Evolutionary conservation across 1,140 invertebrate genomes (phyloP).

Genomic region (Cydia fagiglandana): DNA sequence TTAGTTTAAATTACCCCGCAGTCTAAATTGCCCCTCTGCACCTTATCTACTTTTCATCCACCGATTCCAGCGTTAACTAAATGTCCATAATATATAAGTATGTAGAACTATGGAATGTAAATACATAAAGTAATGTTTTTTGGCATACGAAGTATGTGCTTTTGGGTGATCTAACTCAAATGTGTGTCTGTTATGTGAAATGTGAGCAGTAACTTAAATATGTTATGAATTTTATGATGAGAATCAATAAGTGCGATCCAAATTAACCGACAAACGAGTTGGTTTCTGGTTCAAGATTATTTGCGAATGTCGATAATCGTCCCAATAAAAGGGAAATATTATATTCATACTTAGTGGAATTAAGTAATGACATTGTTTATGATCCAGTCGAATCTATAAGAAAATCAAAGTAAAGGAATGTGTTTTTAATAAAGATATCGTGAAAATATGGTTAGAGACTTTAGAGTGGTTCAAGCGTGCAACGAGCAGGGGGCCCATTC

Average conservation of each 20-base stretch:
- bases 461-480: too few relatives aligned
- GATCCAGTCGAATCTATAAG: too few relatives aligned
- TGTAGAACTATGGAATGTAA: too few relatives aligned
- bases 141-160: too few relatives aligned
- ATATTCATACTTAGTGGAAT: not conserved
- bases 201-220: not conserved
- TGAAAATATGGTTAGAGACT: not conserved
- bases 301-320: constrained; percentile 6
- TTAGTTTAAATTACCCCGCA: too few relatives aligned
- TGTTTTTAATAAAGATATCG: not conserved
- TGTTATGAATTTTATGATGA: not conserved
- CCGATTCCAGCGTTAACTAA: too few relatives aligned
- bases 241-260: not conserved
- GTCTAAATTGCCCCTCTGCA: too few relatives aligned
- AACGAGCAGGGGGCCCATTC: not conserved
- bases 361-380: not conserved
- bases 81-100: too few relatives aligned
- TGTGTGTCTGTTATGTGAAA: not conserved
- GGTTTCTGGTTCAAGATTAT: constrained; percentile 1
- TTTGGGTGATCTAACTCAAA: constrained; percentile 1
- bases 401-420: not conserved
- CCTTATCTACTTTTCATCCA: too few relatives aligned
- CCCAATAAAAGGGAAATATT: not conserved
- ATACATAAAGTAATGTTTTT: too few relatives aligned
- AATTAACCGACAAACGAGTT: not conserved